Percentiles rank a stretch among this genome's conserved stretches.
phyloP scores from a whole-genome alignment of 2,888 invertebrate genomes.

The Diogma glabrata region DNA sequence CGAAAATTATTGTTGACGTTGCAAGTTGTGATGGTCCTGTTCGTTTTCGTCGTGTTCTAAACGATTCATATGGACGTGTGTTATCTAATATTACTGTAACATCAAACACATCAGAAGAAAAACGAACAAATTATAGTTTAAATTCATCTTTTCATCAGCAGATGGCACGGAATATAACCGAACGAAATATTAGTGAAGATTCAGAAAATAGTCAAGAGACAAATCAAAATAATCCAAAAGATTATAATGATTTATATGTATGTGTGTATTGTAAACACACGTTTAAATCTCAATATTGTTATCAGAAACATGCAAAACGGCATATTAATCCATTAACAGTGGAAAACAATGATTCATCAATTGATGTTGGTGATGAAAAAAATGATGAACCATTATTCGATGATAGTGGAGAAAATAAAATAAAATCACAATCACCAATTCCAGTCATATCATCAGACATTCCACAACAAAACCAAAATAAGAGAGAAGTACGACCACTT shows the following conservation, averaged over 20 bases:
- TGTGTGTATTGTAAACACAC: constrained; percentile 68
- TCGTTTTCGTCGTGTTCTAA: constrained; percentile 71
- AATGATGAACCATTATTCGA: not conserved
- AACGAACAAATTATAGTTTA: constrained; percentile 33
- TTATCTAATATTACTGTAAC: constrained; percentile 12
- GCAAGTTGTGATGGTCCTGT: constrained; percentile 89
- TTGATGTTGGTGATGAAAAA: constrained; percentile 10
- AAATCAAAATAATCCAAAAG: not conserved
- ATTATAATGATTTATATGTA: constrained; percentile 41
- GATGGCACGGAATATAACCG: constrained; percentile 35
- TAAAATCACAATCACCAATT: not conserved
- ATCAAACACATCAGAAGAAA: constrained; percentile 26
- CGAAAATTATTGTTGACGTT: constrained; percentile 65
- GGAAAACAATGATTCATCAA: constrained; percentile 21
- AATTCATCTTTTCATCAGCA: constrained; percentile 36
- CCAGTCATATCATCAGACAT: not conserved
- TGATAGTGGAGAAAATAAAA: constrained; percentile 23
- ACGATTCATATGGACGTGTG: constrained; percentile 56
- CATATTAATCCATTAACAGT: constrained; percentile 52
- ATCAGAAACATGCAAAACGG: constrained; percentile 64
- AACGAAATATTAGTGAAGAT: constrained; percentile 26
- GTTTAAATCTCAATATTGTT: constrained; percentile 76
- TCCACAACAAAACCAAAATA: too few species aligned
- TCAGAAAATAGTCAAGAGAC: constrained; percentile 23
- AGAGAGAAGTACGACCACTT: constrained; percentile 49